These are phyloP conservation scores for Lethenteron reissneri DNA, from an alignment of 2,113 vertebrate genomes.

Conservation along the genomic window DNA sequence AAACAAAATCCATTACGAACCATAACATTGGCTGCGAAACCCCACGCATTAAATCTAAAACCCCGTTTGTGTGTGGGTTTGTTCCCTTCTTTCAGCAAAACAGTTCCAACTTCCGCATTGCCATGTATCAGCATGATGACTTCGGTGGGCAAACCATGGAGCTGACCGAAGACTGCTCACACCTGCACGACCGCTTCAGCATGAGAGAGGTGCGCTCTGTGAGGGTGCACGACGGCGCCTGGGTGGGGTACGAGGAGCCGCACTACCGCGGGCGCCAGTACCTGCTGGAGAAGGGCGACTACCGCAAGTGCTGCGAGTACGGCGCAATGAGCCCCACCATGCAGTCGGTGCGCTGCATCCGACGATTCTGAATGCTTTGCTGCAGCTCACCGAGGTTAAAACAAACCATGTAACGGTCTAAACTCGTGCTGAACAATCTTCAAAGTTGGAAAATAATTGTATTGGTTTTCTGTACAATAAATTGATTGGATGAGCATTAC, in stretches of 20 bases:
- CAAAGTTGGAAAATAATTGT: too few relatives aligned
- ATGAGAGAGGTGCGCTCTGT: conserved; percentile 53
- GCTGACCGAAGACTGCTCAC: conserved; percentile 52
- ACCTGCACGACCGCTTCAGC: conserved; percentile 52
- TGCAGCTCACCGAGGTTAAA: too few relatives aligned
- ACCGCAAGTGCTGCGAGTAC: conserved; percentile 44
- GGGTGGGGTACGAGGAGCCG: conserved; percentile 79
- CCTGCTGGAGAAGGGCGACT: conserved; percentile 54
- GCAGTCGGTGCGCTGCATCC: conserved; percentile 42
- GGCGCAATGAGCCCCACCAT: conserved; percentile 48
- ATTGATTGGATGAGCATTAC: too few relatives aligned
- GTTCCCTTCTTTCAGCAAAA: conserved; percentile 8
- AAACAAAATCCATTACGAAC: too few relatives aligned
- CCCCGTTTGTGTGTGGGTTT: too few relatives aligned
- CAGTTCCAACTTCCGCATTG: conserved; percentile 9
- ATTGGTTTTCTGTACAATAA: too few relatives aligned
- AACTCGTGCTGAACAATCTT: too few relatives aligned
- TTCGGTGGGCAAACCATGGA: conserved; percentile 56
- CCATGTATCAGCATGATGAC: conserved; percentile 19
- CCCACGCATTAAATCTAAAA: too few relatives aligned
- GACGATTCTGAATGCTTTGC: too few relatives aligned
- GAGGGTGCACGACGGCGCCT: conserved; percentile 54
- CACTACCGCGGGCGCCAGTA: conserved; percentile 72
- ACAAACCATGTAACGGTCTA: too few relatives aligned
- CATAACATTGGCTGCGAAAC: too few relatives aligned